A percentile compares a stretch with the other conserved stretches of the same genome.
These are phyloP conservation scores for Emmelina monodactyla DNA, from an alignment of 2,888 invertebrate species.

Conservation along the genomic window DNA sequence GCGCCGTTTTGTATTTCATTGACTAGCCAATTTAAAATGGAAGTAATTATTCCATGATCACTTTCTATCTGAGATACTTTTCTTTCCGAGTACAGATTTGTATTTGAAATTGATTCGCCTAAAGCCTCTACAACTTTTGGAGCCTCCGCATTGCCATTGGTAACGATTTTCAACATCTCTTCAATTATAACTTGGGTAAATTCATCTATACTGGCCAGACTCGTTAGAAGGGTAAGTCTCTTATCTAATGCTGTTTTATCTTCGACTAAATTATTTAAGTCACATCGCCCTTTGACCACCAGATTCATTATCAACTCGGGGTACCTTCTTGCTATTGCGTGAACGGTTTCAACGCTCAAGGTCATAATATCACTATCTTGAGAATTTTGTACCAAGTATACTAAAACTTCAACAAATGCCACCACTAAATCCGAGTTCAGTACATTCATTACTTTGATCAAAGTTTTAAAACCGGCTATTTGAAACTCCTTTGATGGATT, in stretches of 20 bases:
- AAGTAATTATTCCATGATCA: conserved; percentile 46
- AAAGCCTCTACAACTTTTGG: conserved; percentile 38
- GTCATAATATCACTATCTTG: conserved; percentile 44
- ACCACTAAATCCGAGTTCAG: conserved; percentile 51
- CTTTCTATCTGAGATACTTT: conserved; percentile 50
- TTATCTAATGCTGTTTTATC: conserved; percentile 36
- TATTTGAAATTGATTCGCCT: conserved; percentile 34
- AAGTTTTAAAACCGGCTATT: conserved; percentile 56
- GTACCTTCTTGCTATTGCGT: conserved; percentile 56
- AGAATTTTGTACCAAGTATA: conserved; percentile 49
- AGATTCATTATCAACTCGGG: conserved; percentile 58
- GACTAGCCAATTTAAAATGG: conserved; percentile 39
- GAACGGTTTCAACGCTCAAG: conserved; percentile 56
- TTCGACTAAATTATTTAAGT: conserved; percentile 31
- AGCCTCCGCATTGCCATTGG: conserved; percentile 27
- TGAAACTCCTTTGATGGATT: conserved; percentile 46
- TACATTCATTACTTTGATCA: conserved; percentile 49
- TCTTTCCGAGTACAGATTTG: conserved; percentile 32
- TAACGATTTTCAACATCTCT: conserved; percentile 45
- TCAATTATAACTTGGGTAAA: conserved; percentile 53
- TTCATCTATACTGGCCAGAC: conserved; percentile 50
- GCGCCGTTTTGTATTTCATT: conserved; percentile 28
- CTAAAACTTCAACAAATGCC: conserved; percentile 60
- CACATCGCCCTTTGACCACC: conserved; percentile 53
- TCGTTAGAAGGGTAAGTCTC: conserved; percentile 48